A percentile compares a stretch with the other conserved stretches of the same genome.
Conservation (phyloP, 2,113 vertebrate species). For the Noctilio leporinus region DNA sequence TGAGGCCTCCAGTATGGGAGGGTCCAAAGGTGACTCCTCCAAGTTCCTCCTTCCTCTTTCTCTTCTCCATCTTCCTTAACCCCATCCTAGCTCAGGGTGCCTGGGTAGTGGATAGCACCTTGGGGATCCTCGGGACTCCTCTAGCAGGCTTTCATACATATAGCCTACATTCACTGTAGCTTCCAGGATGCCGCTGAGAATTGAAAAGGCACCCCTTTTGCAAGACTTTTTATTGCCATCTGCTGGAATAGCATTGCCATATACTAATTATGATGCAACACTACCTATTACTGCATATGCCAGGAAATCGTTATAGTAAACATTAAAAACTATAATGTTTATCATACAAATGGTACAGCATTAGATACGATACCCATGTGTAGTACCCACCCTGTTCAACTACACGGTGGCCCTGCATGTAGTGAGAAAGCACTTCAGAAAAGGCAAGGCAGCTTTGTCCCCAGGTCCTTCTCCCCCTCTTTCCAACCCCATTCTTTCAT, state of each 20-base stretch:
- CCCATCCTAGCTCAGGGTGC: neutral
- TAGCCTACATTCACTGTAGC: neutral
- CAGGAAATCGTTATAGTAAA: neutral
- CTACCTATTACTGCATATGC: neutral
- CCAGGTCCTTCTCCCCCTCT: neutral
- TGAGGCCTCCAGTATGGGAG: slow-evolving; percentile 19
- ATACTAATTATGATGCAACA: neutral
- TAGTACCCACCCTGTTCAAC: neutral
- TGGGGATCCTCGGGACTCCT: neutral
- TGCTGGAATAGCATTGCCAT: neutral
- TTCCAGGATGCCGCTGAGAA: neutral
- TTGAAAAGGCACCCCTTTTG: neutral
- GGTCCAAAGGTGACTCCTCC: slow-evolving; percentile 41
- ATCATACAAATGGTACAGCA: fast-evolving
- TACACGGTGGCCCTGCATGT: fast-evolving
- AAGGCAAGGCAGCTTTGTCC: neutral
- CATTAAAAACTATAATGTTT: neutral
- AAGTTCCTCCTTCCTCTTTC: neutral
- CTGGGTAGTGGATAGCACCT: neutral
- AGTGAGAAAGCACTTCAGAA: neutral
- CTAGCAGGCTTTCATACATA: neutral
- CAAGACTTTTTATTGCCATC: neutral
- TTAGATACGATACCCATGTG: neutral
- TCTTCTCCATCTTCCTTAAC: neutral
- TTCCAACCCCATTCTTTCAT: neutral